These are phyloP conservation scores for Stichopus horrens DNA, from an alignment of 53 echinoderm and acorn worm genomes.

Conservation along the genomic window DNA sequence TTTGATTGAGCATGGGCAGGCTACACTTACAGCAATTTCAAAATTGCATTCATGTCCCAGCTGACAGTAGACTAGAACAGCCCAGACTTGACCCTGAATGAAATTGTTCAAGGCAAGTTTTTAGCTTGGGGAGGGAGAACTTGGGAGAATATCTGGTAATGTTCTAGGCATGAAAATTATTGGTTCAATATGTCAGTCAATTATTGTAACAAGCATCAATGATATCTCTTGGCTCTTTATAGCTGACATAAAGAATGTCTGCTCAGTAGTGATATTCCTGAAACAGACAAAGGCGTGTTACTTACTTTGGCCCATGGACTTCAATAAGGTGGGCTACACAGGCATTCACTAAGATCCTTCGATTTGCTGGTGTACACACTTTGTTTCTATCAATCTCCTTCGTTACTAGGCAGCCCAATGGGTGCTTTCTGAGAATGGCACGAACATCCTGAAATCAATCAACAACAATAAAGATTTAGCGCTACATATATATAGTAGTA, in stretches of 20 bases:
- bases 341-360: slow-evolving; percentile 23
- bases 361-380: slow-evolving; percentile 25
- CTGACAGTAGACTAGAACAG: no score
- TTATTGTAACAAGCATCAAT: background rate
- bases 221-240: slow-evolving; percentile 4
- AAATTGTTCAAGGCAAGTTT: no score
- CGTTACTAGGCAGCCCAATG: slow-evolving; percentile 16
- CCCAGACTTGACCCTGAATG: no score
- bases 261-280: no score
- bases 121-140: background rate
- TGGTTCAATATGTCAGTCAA: background rate
- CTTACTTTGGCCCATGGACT: slow-evolving; percentile 24
- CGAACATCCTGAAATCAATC: slow-evolving; percentile 26
- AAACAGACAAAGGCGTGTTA: background rate
- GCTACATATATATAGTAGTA: background rate
- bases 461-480: background rate
- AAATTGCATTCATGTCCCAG: no score
- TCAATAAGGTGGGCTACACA: slow-evolving; percentile 36
- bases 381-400: slow-evolving; percentile 20
- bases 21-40: no score
- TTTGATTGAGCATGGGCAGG: no score
- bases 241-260: no score
- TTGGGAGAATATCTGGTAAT: background rate
- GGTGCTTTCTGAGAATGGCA: slow-evolving; percentile 32
- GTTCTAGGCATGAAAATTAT: background rate